Evolutionary conservation across 2,113 vertebrate genomes (phyloP), one percentile per base, ranked within the genome.

Genomic region (Clupea harengus): DNA sequence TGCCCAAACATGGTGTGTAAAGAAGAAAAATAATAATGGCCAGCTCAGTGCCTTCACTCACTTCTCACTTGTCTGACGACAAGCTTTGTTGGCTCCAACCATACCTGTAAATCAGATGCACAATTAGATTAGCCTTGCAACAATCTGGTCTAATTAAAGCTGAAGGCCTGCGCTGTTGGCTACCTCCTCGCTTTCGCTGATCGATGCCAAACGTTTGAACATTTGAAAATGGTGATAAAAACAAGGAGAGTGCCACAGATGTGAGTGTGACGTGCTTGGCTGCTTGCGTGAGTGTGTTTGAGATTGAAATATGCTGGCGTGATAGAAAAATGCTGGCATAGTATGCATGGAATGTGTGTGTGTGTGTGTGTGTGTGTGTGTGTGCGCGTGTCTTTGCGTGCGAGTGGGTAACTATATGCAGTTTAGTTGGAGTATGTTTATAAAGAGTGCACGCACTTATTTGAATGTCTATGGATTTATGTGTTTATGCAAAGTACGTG

Each of bases 61-160:
- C 98, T 96, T 95, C 94, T 95, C 87, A 98, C 94, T 97, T 99
- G 98, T 90, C 96, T 97, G 88, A 93, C 89, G 86, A 99, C 88
- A 87, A 95, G 95, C 91, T 99, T 99, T 89, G 96, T 95, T 28
- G 98, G 96, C 85, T 99, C 97, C 89, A 99, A 94, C 98, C 98
- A 99, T 91, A 98, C 96, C 98, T 99, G 91, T 92, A 89, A 90
- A 84, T 85, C 81, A 85, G 49, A 84, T 32, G 54, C 11, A 83
- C 52, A 87, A 89, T 45, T 54, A 46, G 1, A 52, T 82, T 57
- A 57, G 39, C 22, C 46, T 67, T 45, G n/a, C 11, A 28, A 39
- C 44, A 60, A 60, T 22, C 4, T 47, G 54, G 18, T 6, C 54
- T 18, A 60, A 60, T 60, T 60, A 60, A 60, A 60, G 54, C 20